phyloP scores from a whole-genome alignment of 2,888 invertebrate genomes.

The Scaptomyza cyrtandrae region DNA sequence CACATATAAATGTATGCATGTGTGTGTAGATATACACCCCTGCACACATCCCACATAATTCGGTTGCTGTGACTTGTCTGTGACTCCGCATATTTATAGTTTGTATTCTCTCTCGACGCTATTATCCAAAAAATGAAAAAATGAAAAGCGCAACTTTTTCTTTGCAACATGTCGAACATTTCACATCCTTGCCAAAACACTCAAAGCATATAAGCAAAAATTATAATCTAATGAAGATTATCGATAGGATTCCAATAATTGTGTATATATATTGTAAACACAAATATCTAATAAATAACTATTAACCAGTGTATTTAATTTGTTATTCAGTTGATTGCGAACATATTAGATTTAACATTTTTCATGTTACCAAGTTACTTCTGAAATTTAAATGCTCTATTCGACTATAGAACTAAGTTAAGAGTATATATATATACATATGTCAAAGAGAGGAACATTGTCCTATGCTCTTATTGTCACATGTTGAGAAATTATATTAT shows the following conservation, averaged over 20 bases:
- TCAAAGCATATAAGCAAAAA: not conserved
- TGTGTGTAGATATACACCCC: no score
- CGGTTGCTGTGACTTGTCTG: slow-evolving; percentile 46
- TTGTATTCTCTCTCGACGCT: slow-evolving; percentile 56
- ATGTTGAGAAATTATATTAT: not conserved
- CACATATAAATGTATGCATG: not conserved
- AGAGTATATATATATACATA: not conserved
- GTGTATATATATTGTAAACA: no score
- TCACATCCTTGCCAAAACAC: slow-evolving; percentile 18
- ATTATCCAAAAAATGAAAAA: slow-evolving; percentile 24
- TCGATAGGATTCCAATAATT: no score
- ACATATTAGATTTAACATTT: not conserved
- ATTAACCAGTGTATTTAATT: no score
- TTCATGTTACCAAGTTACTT: not conserved
- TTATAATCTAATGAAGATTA: not conserved
- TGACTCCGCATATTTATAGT: slow-evolving; percentile 70
- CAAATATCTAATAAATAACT: no score
- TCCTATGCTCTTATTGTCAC: not conserved
- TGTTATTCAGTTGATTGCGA: no score
- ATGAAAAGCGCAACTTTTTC: slow-evolving; percentile 1
- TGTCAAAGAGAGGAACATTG: not conserved
- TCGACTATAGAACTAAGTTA: not conserved
- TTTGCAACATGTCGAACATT: slow-evolving; percentile 17
- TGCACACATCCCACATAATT: slow-evolving; percentile 4
- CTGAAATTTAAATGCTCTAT: not conserved